Evolutionary conservation across 2,113 vertebrate species (phyloP), one percentile per base, ranked within the genome.

Genomic region (Corydoras maculifer): DNA sequence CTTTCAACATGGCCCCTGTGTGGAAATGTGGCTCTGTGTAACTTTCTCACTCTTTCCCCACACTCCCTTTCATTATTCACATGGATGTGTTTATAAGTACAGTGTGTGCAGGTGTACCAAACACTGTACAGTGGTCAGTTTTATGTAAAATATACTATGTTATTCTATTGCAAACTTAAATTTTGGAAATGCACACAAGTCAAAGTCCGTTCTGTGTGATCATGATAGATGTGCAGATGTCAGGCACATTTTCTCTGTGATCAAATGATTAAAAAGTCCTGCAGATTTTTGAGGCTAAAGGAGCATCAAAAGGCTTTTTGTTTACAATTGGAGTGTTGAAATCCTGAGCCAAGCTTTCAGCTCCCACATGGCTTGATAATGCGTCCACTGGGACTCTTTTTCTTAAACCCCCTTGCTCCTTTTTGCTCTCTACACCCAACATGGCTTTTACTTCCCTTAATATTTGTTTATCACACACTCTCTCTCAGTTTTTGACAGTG

Each of bases 271-370:
- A 60, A 83, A 73, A 74, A 75, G 77, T 80, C 72, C 76, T 71
- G 68, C 70, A 72, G 62, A 62, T 77, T 60, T 79, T 64, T 79
- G 73, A 66, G 83, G 68, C 61, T 57, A 60, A 74, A 49, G 0
- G 2, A 73, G 80, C 74, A 82, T 88, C 81, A 84, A 84, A 87
- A 78, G 81, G 78, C 65, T 35, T 76, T 88, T 87, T 86, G 85
- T 90, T 83, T 84, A 75, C 29, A 5, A 53, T 62, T 76, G 72
- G 55, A 6, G 48, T 79, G 77, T 35, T 80, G 81, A 85, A 83
- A 78, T 8, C 2, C 78, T 3, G n/a, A 70, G 69, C 72, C 68
- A 67, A 62, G 76, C 61, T 75, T 8, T 0, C 58, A 79, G 67
- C 64, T 77, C 70, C 70, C 60, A 62, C 63, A 66, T 62, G 61